These are phyloP conservation scores for Drosophila gunungcola DNA, from an alignment of 1,140 invertebrate species.

Conservation along the genomic window DNA sequence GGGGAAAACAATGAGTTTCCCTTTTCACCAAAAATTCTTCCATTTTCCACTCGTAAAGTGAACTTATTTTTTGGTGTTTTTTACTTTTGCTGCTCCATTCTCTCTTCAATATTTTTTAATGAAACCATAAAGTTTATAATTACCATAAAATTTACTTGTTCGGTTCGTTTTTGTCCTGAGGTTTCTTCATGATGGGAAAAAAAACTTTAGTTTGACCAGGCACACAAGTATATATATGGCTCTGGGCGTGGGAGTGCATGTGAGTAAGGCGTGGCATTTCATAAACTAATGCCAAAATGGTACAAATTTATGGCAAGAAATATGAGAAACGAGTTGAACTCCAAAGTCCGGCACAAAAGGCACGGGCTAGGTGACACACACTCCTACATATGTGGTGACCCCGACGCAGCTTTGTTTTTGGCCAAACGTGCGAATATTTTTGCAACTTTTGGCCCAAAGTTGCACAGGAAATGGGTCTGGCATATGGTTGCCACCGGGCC, in stretches of 20 bases:
- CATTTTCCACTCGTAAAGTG: slow-evolving; percentile 17
- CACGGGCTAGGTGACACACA: slow-evolving; percentile 36
- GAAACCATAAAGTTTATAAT: slow-evolving; percentile 79
- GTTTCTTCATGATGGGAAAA: slow-evolving; percentile 40
- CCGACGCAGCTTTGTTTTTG: slow-evolving; percentile 65
- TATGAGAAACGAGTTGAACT: slow-evolving; percentile 65
- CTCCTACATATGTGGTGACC: slow-evolving; percentile 12
- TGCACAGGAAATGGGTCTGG: slow-evolving; percentile 75
- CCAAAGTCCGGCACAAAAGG: slow-evolving; percentile 59
- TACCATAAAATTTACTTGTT: slow-evolving; percentile 74
- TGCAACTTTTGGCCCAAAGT: slow-evolving; percentile 79
- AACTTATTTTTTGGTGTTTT: slow-evolving; percentile 15
- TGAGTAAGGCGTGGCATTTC: slow-evolving; percentile 42
- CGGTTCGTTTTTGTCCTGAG: slow-evolving; percentile 42
- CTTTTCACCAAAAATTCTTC: not conserved
- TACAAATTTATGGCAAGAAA: slow-evolving; percentile 77
- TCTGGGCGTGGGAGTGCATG: not conserved
- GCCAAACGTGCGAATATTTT: slow-evolving; percentile 80
- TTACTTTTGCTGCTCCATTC: slow-evolving; percentile 13
- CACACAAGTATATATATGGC: slow-evolving; percentile 8
- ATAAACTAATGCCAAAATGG: slow-evolving; percentile 67
- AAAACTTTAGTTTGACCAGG: slow-evolving; percentile 51
- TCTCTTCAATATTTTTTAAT: slow-evolving; percentile 60
- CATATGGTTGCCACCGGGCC: slow-evolving; percentile 59
- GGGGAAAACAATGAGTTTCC: slow-evolving; percentile 28